Evolutionary conservation across 2,113 vertebrate species (phyloP), one percentile per base, ranked within the genome.

Genomic region (Ploceus nigricollis): DNA sequence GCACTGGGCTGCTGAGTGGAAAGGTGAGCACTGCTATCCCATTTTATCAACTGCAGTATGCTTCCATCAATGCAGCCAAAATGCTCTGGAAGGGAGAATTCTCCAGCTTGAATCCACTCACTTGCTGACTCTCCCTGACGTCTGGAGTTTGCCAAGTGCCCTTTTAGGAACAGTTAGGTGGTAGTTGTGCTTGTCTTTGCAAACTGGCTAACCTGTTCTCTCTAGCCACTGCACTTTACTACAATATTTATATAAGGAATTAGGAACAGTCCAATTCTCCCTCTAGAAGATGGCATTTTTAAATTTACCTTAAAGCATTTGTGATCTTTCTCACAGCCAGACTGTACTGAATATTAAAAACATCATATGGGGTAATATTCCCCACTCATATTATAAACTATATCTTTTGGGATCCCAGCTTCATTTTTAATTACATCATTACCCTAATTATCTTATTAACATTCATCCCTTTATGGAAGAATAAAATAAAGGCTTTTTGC

Each of bases 381-480:
- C 22, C 93, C 58, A 73, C 68, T 54, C 44, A 77, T 90, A 80
- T 85, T 33, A 91, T 86, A 93, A 90, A 89, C 68, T 14, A 1
- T 66, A 82, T 70, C 79, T 89, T 94, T 83, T 37, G 72, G 69
- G 94, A 90, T 28, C 60, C 24, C 40, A 78, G 31, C 25, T 83
- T 89, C 0, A 1, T n/a, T 94, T 94, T 90, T 94, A 96, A 90
- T 95, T 94, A 87, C 76, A 88, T 71, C 64, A 70, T 86, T 96
- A 91, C 28, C 60, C 63, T 93, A 96, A 96, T 95, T 93, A 86
- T 89, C 79, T 94, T 82, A 76, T 61, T 88, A 94, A 50, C 51
- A 77, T 75, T 64, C 51, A 89, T 70, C 18, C 10, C 13, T 86
- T 86, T 81, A 78, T 37, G 56, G 44, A 86, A 86, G 47, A 86